Conservation (phyloP, 2,797 vertebrate genomes). For the Chiroxiphia lanceolata region DNA sequence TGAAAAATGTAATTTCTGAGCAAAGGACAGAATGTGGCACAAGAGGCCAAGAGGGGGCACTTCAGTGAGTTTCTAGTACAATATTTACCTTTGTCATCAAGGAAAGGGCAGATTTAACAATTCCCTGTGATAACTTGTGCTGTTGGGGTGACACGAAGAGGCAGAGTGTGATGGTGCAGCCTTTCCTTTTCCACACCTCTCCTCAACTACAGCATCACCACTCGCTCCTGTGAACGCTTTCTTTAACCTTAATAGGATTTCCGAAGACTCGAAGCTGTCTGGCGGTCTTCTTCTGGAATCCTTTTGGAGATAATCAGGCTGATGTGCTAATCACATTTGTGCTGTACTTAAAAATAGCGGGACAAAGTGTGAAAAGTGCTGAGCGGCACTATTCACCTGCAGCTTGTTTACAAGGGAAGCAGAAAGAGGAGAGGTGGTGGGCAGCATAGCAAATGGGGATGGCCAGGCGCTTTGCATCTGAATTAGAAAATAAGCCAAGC, state of each 20-base stretch:
- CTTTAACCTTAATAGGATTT: conserved; percentile 39
- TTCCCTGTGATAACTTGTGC: neutral
- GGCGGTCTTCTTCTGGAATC: neutral
- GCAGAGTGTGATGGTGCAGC: neutral
- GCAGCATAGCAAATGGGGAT: neutral
- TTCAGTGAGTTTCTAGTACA: neutral
- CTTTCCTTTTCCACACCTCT: neutral
- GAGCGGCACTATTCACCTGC: conserved; percentile 32
- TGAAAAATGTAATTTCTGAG: neutral
- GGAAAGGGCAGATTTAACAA: neutral
- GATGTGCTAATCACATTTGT: conserved; percentile 49
- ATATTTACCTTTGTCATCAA: neutral
- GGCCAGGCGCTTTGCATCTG: neutral
- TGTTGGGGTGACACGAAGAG: neutral
- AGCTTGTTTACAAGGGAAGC: conserved; percentile 19
- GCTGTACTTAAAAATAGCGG: conserved; percentile 31
- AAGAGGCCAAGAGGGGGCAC: neutral
- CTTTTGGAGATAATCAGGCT: conserved; percentile 49
- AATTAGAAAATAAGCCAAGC: neutral
- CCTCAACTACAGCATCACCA: neutral
- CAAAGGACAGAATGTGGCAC: neutral
- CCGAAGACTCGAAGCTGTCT: neutral
- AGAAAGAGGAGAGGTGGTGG: neutral
- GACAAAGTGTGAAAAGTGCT: conserved; percentile 28
- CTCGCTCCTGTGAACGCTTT: rapidly evolving